A percentile compares a stretch with the other conserved stretches of the same genome.
Conservation (phyloP, 2,113 vertebrate genomes). For the Marmota monax region DNA sequence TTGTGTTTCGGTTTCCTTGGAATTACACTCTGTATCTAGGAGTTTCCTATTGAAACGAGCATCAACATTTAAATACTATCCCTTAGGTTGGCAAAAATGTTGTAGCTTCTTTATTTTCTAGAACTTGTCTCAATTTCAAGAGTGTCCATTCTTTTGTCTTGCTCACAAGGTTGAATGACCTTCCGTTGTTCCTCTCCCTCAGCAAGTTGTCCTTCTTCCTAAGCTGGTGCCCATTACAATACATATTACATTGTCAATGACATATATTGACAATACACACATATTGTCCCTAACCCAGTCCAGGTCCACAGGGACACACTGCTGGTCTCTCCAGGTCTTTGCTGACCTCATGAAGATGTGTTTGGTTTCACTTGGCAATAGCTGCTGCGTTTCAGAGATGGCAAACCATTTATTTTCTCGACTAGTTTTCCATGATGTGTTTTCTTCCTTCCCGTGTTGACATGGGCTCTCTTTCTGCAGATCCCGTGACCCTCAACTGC, state of each 20-base stretch:
- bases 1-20: slow-evolving; percentile 8
- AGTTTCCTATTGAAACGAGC: background rate
- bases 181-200: background rate
- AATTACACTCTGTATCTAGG: background rate
- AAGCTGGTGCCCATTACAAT: background rate
- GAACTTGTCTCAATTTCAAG: background rate
- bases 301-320: background rate
- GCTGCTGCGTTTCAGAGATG: background rate
- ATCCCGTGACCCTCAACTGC: background rate
- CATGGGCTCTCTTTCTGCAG: background rate
- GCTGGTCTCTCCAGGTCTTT: background rate
- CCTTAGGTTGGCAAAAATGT: background rate
- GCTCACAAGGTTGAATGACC: background rate
- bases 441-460: background rate
- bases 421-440: background rate
- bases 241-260: too few relatives aligned
- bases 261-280: background rate
- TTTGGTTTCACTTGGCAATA: background rate
- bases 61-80: background rate
- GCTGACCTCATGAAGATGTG: background rate
- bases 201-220: background rate
- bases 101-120: slow-evolving; percentile 5
- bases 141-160: background rate
- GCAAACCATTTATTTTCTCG: background rate
- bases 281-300: too few relatives aligned